These are phyloP conservation scores for Meda fulgida DNA, from an alignment of 2,797 vertebrate genomes.

Conservation along the genomic window DNA sequence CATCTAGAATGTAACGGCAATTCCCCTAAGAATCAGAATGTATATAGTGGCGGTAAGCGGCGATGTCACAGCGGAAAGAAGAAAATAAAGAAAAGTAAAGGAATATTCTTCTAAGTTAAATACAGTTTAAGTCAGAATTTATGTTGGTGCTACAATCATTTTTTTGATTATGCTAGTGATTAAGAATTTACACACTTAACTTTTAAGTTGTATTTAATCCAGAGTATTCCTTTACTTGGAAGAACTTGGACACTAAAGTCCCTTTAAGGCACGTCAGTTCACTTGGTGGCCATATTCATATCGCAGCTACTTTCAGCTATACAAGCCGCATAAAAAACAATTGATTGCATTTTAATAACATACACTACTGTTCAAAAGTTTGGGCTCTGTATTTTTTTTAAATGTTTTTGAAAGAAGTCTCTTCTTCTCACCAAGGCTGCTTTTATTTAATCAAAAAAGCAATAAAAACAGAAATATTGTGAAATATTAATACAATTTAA, in stretches of 20 bases:
- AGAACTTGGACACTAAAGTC: neutral
- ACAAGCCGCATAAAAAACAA: neutral
- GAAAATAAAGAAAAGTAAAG: slow-evolving; percentile 11
- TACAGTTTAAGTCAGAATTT: neutral
- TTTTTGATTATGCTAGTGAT: neutral
- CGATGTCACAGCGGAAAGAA: neutral
- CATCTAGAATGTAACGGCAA: neutral
- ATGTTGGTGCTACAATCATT: neutral
- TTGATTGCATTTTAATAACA: neutral
- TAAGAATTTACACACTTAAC: neutral
- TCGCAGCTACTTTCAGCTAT: neutral
- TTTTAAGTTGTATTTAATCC: neutral
- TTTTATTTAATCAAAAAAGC: neutral
- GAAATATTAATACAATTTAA: neutral
- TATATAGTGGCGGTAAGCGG: neutral
- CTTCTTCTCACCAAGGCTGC: neutral
- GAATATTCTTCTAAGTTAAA: slow-evolving; percentile 25
- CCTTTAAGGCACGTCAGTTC: slow-evolving; percentile 4
- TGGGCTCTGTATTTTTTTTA: neutral
- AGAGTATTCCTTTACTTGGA: slow-evolving; percentile 22
- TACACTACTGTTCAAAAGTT: neutral
- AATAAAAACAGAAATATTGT: neutral
- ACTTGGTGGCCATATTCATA: neutral
- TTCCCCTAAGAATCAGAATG: neutral
- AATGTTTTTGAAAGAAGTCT: neutral